Evolutionary conservation across 2,888 invertebrate species (phyloP).

Genomic region (Andrena praecox): DNA sequence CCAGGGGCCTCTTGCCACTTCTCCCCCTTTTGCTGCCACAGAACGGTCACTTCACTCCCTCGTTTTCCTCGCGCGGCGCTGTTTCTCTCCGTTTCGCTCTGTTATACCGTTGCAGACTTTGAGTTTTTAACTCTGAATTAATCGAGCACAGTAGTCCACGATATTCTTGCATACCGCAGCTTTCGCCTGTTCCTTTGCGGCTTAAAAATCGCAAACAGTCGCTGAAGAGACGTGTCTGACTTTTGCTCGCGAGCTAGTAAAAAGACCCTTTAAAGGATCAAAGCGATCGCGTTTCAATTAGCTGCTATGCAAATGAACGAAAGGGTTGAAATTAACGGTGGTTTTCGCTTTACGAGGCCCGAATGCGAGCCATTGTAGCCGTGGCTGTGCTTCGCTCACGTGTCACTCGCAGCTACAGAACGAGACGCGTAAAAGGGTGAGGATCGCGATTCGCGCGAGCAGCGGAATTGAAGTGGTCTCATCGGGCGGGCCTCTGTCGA

Average conservation of each 20-base stretch:
- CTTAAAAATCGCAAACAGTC: neutral
- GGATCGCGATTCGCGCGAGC: constrained; percentile 38
- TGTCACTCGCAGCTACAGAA: constrained; percentile 26
- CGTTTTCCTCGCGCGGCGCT: neutral
- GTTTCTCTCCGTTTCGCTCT: neutral
- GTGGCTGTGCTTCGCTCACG: constrained; percentile 31
- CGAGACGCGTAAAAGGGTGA: constrained; percentile 7
- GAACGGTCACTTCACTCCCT: constrained; percentile 27
- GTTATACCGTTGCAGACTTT: neutral
- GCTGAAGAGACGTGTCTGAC: neutral
- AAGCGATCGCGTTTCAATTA: constrained; percentile 38
- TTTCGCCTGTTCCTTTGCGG: neutral
- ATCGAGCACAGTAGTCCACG: neutral
- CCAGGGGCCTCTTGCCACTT: constrained; percentile 39
- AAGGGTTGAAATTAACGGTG: constrained; percentile 25
- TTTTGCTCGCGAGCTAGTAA: no score
- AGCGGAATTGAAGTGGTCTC: constrained; percentile 45
- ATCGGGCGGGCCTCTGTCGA: constrained; percentile 8
- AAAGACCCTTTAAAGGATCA: neutral
- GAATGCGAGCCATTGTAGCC: constrained; percentile 20
- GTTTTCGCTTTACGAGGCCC: constrained; percentile 21
- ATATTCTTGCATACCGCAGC: neutral
- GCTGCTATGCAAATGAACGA: constrained; percentile 12
- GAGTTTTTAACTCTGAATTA: neutral
- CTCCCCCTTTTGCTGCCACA: constrained; percentile 32